Conservation (phyloP, 1,140 invertebrate species). For the Brevipalpus yothersi region DNA sequence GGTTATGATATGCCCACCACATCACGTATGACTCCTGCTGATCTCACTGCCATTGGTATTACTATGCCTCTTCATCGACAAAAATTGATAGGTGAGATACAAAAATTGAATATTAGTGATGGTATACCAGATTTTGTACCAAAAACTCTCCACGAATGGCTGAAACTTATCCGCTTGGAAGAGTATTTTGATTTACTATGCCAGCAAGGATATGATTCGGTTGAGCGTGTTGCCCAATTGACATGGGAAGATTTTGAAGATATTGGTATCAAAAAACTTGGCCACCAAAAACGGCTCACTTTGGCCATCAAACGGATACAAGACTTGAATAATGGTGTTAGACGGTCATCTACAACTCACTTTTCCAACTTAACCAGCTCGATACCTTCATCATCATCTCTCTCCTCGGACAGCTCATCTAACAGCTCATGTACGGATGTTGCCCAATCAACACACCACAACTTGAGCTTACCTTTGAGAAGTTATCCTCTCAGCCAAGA, state of each 20-base stretch:
- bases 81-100: conserved; percentile 82
- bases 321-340: conserved; percentile 24
- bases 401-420: not conserved
- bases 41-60: conserved; percentile 52
- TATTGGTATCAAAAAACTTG: conserved; percentile 60
- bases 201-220: conserved; percentile 73
- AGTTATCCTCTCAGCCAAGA: conserved; percentile 5
- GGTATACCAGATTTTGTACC: conserved; percentile 76
- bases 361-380: not conserved
- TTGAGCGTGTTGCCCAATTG: conserved; percentile 58
- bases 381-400: not conserved
- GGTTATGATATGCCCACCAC: conserved; percentile 96
- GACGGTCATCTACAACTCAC: not conserved
- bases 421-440: not conserved
- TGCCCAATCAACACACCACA: not conserved
- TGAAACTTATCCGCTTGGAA: conserved; percentile 61
- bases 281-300: conserved; percentile 94
- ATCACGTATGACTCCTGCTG: conserved; percentile 88
- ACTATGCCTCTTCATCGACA: conserved; percentile 94
- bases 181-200: conserved; percentile 67
- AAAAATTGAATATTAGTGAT: conserved; percentile 73
- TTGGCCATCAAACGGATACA: conserved; percentile 90
- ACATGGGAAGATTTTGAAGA: conserved; percentile 98
- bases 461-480: not conserved
- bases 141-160: conserved; percentile 73